Conservation (phyloP, 2,888 invertebrate genomes). For the Rhaphigaster nebulosa region DNA sequence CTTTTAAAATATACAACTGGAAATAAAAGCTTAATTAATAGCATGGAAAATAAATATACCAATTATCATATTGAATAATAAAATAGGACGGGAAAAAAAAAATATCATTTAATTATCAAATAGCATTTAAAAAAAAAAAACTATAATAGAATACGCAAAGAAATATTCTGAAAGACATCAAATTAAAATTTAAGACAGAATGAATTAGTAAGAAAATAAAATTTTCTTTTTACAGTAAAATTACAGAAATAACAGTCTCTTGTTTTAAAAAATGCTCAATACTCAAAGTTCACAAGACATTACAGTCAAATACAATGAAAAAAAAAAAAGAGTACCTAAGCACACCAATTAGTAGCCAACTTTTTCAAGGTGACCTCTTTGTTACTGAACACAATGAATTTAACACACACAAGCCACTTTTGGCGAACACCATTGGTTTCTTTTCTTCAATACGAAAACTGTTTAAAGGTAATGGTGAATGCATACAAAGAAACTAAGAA, state of each 20-base stretch:
- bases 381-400: background rate
- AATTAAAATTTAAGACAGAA: no score
- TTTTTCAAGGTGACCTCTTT: constrained; percentile 2
- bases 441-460: background rate
- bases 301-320: background rate
- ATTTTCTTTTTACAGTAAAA: no score
- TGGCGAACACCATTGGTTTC: background rate
- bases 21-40: no score
- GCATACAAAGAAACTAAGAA: no score
- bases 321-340: background rate
- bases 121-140: no score
- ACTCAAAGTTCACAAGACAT: background rate
- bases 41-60: background rate
- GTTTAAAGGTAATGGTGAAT: no score
- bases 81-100: background rate
- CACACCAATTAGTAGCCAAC: background rate
- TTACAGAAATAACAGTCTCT: no score
- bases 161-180: no score
- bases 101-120: background rate
- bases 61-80: background rate
- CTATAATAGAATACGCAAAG: no score
- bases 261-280: no score
- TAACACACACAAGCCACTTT: background rate
- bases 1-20: no score
- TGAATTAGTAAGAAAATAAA: no score